These are phyloP conservation scores for Muntiacus reevesi DNA, from an alignment of 2,113 vertebrate genomes.

Conservation along the genomic window DNA sequence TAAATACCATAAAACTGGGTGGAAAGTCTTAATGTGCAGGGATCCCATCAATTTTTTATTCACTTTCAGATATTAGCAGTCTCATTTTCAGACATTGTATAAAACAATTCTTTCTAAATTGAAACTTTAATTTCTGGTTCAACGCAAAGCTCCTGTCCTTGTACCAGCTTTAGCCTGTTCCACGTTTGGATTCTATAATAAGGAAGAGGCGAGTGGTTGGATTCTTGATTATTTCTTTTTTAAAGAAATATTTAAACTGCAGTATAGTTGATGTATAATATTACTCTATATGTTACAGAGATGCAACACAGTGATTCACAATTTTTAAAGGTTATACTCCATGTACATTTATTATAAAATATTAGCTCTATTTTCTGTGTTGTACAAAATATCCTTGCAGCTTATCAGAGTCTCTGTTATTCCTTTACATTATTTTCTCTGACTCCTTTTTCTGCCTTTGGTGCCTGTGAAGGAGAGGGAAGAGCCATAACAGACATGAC, in stretches of 20 bases:
- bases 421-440: background rate
- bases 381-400: background rate
- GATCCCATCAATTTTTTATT: background rate
- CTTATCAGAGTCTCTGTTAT: background rate
- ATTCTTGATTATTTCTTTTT: background rate
- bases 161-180: background rate
- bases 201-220: background rate
- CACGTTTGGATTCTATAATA: background rate
- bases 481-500: background rate
- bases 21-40: background rate
- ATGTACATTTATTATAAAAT: background rate
- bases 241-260: background rate
- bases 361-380: background rate
- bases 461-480: background rate
- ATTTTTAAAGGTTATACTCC: background rate
- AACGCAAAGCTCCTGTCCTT: background rate
- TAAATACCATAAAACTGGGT: background rate
- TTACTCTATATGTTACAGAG: background rate
- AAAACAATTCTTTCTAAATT: conserved; percentile 15
- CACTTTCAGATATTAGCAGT: background rate
- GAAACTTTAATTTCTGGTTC: background rate
- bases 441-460: background rate
- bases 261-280: background rate
- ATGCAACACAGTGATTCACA: background rate
- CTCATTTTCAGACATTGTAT: conserved; percentile 8